A percentile compares a stretch with the other conserved stretches of the same genome.
Evolutionary conservation across 2,797 vertebrate species (phyloP).

Genomic region (Ibycter americanus): DNA sequence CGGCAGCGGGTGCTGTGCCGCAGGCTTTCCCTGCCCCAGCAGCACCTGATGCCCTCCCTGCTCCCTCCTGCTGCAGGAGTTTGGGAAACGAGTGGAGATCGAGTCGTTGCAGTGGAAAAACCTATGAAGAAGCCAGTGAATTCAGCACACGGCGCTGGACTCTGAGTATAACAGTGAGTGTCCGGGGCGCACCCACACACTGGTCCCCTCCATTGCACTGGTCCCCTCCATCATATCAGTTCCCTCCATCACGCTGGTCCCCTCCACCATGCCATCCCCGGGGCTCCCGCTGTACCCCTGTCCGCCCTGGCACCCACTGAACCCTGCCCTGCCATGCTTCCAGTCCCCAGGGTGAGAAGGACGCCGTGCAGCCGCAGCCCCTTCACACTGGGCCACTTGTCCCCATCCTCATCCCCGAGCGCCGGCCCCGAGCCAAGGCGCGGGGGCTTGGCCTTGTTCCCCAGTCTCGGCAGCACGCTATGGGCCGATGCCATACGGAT

Average conservation of each 20-base stretch:
- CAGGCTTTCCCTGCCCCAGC: background rate
- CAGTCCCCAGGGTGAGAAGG: background rate
- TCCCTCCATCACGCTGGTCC: background rate
- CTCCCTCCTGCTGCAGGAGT: conserved; percentile 46
- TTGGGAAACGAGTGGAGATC: conserved; percentile 74
- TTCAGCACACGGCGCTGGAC: conserved; percentile 76
- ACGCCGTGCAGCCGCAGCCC: fast-evolving
- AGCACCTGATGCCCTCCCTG: background rate
- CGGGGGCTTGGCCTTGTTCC: background rate
- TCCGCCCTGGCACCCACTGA: background rate
- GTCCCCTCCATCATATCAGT: background rate
- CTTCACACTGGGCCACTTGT: fast-evolving
- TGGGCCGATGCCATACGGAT: background rate
- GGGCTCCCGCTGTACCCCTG: fast-evolving
- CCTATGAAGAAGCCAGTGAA: conserved; percentile 85
- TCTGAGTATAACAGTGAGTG: conserved; percentile 89
- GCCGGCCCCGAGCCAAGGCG: background rate
- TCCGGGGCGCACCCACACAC: background rate
- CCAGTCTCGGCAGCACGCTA: fast-evolving
- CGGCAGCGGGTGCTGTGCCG: fast-evolving
- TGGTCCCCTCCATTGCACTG: fast-evolving
- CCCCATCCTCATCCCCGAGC: background rate
- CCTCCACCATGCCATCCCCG: fast-evolving
- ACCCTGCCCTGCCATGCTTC: fast-evolving
- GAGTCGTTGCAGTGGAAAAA: conserved; percentile 87